A percentile compares a stretch with the other conserved stretches of the same genome.
Conservation (phyloP, 1,140 invertebrate genomes). For the Brachionus sp. region DNA sequence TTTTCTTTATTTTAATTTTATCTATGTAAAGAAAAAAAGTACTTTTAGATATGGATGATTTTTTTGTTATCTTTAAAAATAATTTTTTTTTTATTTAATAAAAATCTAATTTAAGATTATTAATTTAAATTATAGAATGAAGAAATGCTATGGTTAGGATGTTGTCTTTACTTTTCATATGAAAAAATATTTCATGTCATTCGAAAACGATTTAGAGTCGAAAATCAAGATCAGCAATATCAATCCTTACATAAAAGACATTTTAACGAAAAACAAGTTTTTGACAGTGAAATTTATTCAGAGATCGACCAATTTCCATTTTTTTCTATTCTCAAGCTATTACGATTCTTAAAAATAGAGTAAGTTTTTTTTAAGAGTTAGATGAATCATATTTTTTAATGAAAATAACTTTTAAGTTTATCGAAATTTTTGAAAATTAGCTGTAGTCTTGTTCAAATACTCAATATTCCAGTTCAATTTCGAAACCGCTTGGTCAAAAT, state of each 20-base stretch:
- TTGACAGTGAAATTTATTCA: neutral
- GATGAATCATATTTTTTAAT: neutral
- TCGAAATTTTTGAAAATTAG: neutral
- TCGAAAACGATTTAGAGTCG: neutral
- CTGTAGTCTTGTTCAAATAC: neutral
- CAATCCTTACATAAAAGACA: neutral
- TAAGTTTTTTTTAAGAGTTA: neutral
- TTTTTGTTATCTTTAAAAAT: too few relatives aligned
- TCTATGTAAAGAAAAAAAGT: too few relatives aligned
- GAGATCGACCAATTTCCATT: neutral
- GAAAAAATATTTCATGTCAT: neutral
- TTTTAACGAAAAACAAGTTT: neutral
- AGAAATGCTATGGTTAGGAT: neutral
- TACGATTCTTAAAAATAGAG: neutral
- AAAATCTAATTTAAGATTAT: neutral
- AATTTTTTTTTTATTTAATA: neutral
- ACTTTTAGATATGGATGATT: too few relatives aligned
- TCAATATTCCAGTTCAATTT: neutral
- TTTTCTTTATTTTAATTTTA: too few relatives aligned
- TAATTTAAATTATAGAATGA: neutral
- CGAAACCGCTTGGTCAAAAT: neutral
- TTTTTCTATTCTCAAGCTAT: neutral
- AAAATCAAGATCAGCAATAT: slow-evolving; percentile 20
- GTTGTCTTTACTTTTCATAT: slow-evolving; percentile 5
- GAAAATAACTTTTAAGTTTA: neutral